Evolutionary conservation across 1,140 invertebrate genomes (phyloP).

Genomic region (Trichonephila inaurata): DNA sequence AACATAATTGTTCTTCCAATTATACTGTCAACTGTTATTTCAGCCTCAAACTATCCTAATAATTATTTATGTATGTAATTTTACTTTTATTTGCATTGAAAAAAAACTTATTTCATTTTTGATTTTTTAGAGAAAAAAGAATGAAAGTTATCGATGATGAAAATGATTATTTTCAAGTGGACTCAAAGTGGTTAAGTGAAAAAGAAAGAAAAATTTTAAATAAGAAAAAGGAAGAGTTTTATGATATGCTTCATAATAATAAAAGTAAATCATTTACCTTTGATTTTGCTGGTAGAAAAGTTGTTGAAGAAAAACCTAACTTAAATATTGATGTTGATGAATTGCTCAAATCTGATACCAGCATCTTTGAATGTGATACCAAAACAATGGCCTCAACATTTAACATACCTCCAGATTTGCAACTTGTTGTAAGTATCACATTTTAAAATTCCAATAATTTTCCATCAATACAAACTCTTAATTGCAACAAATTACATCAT

Average conservation of each 20-base stretch:
- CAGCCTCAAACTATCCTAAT: too few species aligned
- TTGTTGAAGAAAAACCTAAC: constrained; percentile 71
- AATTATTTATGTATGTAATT: too few species aligned
- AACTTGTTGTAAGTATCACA: constrained; percentile 63
- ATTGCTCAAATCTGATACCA: constrained; percentile 47
- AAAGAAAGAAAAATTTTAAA: constrained; percentile 87
- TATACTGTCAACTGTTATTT: too few species aligned
- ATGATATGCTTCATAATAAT: constrained; percentile 87
- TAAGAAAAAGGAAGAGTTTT: constrained; percentile 86
- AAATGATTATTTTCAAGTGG: constrained; percentile 93
- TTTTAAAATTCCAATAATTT: too few species aligned
- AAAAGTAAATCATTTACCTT: constrained; percentile 86
- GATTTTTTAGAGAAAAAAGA: constrained; percentile 86
- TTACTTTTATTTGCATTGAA: too few species aligned
- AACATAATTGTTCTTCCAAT: too few species aligned
- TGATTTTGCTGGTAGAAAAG: constrained; percentile 88
- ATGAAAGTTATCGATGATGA: constrained; percentile 97
- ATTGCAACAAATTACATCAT: too few species aligned
- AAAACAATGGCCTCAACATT: not conserved
- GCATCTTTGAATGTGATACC: constrained; percentile 67
- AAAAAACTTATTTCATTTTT: too few species aligned
- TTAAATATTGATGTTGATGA: constrained; percentile 69
- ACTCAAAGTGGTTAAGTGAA: constrained; percentile 90
- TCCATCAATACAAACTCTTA: too few species aligned
- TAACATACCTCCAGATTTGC: constrained; percentile 15